Base-by-base conservation (phyloP, 64 coral and sea anemone species). In the Hydrozoanthus tunicans region DNA sequence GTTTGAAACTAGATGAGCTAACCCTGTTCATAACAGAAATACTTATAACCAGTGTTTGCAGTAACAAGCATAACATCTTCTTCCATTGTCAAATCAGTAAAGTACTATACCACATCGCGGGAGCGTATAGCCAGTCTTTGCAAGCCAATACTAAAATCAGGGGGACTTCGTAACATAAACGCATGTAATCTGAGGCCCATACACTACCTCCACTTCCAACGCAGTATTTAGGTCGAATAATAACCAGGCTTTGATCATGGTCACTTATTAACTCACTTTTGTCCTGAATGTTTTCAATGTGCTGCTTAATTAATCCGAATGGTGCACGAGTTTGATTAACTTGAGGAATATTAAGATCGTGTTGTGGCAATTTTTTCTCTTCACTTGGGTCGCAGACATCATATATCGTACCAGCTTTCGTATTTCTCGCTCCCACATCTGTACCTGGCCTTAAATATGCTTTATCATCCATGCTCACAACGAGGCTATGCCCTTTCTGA, bases 341-440 rank as follows among this genome's bases (percentile, higher is more conserved):
- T 89, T 93, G 58, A 17, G 75, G 56, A 12, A 69, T 61, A 60
- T 89, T 93, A 59, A 89, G 89, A 89, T 93, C 91, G 62, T 93
- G 91, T 26, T 93, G 91, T 57, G 60, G 75, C 56, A 93, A 83
- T n/a, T 79, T 6, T 43, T 89, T 89, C 57, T 93, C 6, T 65
- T 93, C 24, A 63, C 83, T 57, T 26, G 90, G 79, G 17, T 91
- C 64, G 83, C 90, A 91, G 53, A 73, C 79, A 68, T 92, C 53
- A 77, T 92, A 77, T 92, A 92, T 86, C 56, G 86, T 80, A 85
- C 70, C 81, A 56, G 91, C 81, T 92, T 92, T 92, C 54, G 81
- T 92, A 86, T 92, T 67, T 92, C 91, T 92, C 13, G 63, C 81
- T 92, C 81, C 91, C 8, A 86, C 72, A 24, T 86, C 72, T 86